phyloP scores from a whole-genome alignment of 2,113 vertebrate species.

The Lontra canadensis region DNA sequence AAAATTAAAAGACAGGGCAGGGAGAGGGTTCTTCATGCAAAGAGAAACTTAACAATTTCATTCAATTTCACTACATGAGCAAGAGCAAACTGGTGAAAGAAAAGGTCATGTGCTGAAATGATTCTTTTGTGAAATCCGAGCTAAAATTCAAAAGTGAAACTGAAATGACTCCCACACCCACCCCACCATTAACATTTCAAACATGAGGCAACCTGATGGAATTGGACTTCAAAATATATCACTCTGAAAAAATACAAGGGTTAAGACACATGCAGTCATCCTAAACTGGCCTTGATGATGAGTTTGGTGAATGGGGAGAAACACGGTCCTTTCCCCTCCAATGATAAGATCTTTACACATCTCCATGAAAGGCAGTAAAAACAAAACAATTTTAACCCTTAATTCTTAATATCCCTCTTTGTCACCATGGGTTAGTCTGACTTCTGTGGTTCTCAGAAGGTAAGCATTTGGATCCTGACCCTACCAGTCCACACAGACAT shows the following conservation, averaged over 20 bases:
- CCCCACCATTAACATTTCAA: neutral
- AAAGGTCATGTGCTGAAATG: conserved; percentile 31
- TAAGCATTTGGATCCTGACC: neutral
- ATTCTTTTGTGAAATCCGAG: neutral
- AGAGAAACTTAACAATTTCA: neutral
- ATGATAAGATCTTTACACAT: no score
- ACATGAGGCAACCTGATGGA: neutral
- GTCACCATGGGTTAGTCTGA: neutral
- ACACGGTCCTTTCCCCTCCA: neutral
- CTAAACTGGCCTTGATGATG: neutral
- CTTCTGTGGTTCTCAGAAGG: neutral
- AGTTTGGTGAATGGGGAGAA: neutral
- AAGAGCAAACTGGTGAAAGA: neutral
- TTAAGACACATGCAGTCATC: neutral
- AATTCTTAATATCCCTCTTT: neutral
- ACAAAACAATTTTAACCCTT: no score
- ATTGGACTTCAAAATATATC: neutral
- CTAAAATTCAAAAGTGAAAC: neutral
- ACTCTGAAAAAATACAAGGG: neutral
- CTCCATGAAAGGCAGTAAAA: neutral
- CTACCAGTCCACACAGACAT: neutral
- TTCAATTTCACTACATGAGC: neutral
- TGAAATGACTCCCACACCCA: neutral
- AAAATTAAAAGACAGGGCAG: neutral
- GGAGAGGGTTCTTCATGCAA: neutral